Base-by-base conservation (phyloP, 2,113 vertebrate genomes). In the Aythya baeri region DNA sequence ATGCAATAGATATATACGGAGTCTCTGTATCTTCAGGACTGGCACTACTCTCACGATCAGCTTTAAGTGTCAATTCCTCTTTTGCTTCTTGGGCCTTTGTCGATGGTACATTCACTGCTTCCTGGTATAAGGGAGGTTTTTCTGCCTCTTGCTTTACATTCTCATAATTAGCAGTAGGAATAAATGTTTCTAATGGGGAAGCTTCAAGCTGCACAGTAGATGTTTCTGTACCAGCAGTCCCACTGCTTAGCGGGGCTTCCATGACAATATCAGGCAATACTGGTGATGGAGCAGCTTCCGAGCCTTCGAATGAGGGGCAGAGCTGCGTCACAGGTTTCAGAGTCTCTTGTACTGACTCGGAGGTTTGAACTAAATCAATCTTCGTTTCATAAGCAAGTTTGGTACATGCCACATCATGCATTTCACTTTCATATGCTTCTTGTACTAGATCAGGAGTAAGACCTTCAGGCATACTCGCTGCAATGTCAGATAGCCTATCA, bases 391-490 rank as follows among this genome's bases (percentile, higher is more conserved):
- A 98, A 11, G 97, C 97, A 43, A 98, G 91, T 77, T 99, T 98
- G 12, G 98, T 97, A 22, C 96, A 94, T 20, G 96, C 86, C 8
- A 83, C 95, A 54, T 99, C 99, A 54, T 98, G 98, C 93, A 98
- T 88, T 41, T 99, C 98, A 91, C 97, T 99, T 68, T 98, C 98
- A 41, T 98, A 98, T 0, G 98, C 98, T 89, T 99, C 99, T 94
- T 99, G 99, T 57, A 99, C 99, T 95, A 99, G 97, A 95, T 99
- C 99, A 27, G 99, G 99, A 75, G 99, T 99, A 4, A 99, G 99
- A 79, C 98, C 99, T 97, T 99, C 99, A 4, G 98, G 98, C 96
- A 99, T 97, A 92, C 92, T 98, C 9, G 98, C 77, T 17, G 96
- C 73, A 23, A 78, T 93, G 86, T 97, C 97, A 38, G 97, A 94